A percentile compares a stretch with the other conserved stretches of the same genome.
These are phyloP conservation scores for Gymnocheta viridis DNA, from an alignment of 2,888 invertebrate species.

Conservation along the genomic window DNA sequence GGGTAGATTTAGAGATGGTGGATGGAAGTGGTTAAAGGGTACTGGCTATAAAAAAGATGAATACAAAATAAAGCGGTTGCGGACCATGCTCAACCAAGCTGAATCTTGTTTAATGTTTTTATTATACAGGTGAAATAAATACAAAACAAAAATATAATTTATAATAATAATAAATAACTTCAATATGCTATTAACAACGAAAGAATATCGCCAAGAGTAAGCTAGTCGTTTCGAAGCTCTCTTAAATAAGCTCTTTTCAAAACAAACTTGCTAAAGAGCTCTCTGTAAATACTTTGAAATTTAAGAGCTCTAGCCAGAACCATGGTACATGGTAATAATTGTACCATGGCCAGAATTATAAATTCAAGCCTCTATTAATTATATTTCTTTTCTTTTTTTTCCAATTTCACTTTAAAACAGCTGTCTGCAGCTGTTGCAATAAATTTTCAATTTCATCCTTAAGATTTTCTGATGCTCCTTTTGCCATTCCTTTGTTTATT, in stretches of 20 bases:
- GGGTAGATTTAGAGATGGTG: slow-evolving; percentile 17
- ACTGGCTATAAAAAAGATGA: slow-evolving; percentile 4
- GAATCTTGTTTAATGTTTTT: slow-evolving; percentile 28
- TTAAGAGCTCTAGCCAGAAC: slow-evolving; percentile 4
- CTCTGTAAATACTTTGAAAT: not conserved
- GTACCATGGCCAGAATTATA: not conserved
- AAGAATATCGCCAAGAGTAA: not conserved
- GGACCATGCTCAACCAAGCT: slow-evolving; percentile 43
- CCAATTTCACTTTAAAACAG: slow-evolving; percentile 53
- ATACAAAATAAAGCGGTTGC: slow-evolving; percentile 13
- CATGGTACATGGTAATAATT: too few relatives aligned
- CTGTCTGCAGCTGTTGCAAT: slow-evolving; percentile 27
- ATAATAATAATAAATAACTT: not conserved
- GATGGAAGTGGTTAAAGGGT: not conserved
- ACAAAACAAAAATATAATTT: not conserved
- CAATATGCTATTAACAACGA: not conserved
- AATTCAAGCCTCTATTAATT: not conserved
- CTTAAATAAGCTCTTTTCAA: not conserved
- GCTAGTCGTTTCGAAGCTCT: not conserved
- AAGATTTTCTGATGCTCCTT: slow-evolving; percentile 1
- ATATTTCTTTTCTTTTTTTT: not conserved
- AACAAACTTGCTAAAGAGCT: not conserved
- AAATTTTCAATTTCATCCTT: slow-evolving; percentile 51
- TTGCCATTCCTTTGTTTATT: slow-evolving; percentile 23
- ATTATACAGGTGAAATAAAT: not conserved